phyloP scores from a whole-genome alignment of 2,113 vertebrate genomes.

The Malaclemys terrapin region DNA sequence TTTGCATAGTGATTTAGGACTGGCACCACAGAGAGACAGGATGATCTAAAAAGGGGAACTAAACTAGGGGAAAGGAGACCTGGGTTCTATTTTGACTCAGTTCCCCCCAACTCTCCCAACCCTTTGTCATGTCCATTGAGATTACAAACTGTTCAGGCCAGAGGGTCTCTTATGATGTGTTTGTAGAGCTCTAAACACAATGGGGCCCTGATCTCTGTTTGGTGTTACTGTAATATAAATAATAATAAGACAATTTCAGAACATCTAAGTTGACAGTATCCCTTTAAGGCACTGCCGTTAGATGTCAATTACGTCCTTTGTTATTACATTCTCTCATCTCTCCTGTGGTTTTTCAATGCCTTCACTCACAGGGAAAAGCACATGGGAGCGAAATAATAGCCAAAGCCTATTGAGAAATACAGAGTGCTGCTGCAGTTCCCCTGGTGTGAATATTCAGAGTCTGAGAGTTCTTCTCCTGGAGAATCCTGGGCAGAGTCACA shows the following conservation, averaged over 20 bases:
- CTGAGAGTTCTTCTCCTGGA: neutral
- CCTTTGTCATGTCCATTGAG: rapidly evolving
- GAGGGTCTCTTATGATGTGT: neutral
- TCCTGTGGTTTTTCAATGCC: neutral
- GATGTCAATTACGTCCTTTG: neutral
- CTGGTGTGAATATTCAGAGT: neutral
- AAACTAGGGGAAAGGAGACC: neutral
- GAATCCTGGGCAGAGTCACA: neutral
- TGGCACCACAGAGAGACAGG: neutral
- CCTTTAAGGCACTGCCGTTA: neutral
- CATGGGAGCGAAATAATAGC: neutral
- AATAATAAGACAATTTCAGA: neutral
- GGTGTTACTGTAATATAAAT: neutral
- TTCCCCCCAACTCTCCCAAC: neutral
- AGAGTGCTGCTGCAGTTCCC: neutral
- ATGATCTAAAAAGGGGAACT: neutral
- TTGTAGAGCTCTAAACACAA: rapidly evolving
- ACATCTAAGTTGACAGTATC: neutral
- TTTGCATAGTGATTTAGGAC: neutral
- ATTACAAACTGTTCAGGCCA: neutral
- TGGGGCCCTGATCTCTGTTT: rapidly evolving
- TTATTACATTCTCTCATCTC: rapidly evolving
- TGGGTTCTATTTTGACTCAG: neutral
- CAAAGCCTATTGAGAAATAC: neutral
- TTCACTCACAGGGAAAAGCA: rapidly evolving